Percentiles rank a stretch among this genome's conserved stretches.
phyloP scores from a whole-genome alignment of 2,888 invertebrate species.

The Nemotelus nigrinus region DNA sequence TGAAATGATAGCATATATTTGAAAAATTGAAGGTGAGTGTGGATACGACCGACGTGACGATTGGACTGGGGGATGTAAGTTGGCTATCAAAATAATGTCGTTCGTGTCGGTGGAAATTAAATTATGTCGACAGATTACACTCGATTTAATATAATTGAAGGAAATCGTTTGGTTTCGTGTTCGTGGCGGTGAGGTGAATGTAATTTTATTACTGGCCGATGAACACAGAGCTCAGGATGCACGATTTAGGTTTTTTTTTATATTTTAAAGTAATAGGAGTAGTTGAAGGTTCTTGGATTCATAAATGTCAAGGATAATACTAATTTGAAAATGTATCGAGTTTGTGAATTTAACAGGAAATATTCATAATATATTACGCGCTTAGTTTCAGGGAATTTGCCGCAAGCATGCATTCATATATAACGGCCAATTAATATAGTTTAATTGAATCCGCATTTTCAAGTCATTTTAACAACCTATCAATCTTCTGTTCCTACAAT shows the following conservation, averaged over 20 bases:
- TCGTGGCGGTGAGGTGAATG: conserved; percentile 8
- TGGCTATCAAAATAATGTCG: not conserved
- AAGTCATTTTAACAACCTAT: conserved; percentile 6
- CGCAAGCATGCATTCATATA: no score
- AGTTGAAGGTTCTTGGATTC: no score
- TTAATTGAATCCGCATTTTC: conserved; percentile 32
- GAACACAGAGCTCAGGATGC: no score
- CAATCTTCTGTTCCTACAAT: conserved; percentile 9
- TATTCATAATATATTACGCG: no score
- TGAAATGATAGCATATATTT: conserved; percentile 38
- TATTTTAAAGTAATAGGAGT: no score
- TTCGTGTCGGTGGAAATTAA: conserved; percentile 45
- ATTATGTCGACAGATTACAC: conserved; percentile 49
- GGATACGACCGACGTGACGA: not conserved
- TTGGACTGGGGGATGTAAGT: not conserved
- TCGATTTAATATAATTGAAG: conserved; percentile 46
- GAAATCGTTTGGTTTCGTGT: conserved; percentile 37
- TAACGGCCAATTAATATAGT: conserved; percentile 21
- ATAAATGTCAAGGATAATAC: no score
- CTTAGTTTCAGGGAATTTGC: no score
- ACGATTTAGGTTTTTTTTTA: no score
- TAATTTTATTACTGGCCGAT: conserved; percentile 11
- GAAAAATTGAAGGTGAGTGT: conserved; percentile 36
- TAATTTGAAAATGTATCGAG: no score
- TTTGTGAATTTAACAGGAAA: no score